Conservation (phyloP, 2,797 vertebrate species). For the Rhincodon typus region DNA sequence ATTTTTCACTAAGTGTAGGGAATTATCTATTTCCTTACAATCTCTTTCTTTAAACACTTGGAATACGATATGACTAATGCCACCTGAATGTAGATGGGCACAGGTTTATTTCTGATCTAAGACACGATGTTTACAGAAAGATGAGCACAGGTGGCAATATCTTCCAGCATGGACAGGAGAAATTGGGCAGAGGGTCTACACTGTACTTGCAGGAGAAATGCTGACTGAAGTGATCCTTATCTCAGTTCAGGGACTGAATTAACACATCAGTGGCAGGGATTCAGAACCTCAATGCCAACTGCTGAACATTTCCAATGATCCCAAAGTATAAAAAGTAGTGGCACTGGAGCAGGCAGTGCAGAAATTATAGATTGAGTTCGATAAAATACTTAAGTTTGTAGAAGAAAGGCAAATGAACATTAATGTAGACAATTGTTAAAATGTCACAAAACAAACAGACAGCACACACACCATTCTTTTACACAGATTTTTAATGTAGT, state of each 20-base stretch:
- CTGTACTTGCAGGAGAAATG: background rate
- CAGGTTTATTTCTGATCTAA: background rate
- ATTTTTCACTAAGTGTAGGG: background rate
- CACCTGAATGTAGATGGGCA: background rate
- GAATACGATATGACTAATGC: background rate
- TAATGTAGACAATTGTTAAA: background rate
- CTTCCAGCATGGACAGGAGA: background rate
- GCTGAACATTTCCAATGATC: background rate
- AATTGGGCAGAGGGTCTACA: background rate
- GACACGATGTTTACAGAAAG: background rate
- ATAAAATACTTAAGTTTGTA: background rate
- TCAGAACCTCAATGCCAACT: background rate
- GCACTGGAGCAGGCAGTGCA: background rate
- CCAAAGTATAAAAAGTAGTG: background rate
- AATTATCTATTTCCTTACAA: background rate
- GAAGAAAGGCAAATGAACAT: background rate
- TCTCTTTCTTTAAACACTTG: background rate
- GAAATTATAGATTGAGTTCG: background rate
- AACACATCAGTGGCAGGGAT: background rate
- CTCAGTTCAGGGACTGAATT: background rate
- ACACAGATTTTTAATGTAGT: background rate
- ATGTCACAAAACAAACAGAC: background rate
- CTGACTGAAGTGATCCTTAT: background rate
- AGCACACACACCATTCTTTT: background rate
- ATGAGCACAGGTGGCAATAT: background rate